Evolutionary conservation across 2,888 invertebrate species (phyloP), one percentile per base, ranked within the genome.

Genomic region (Dasysyrphus tricinctus): DNA sequence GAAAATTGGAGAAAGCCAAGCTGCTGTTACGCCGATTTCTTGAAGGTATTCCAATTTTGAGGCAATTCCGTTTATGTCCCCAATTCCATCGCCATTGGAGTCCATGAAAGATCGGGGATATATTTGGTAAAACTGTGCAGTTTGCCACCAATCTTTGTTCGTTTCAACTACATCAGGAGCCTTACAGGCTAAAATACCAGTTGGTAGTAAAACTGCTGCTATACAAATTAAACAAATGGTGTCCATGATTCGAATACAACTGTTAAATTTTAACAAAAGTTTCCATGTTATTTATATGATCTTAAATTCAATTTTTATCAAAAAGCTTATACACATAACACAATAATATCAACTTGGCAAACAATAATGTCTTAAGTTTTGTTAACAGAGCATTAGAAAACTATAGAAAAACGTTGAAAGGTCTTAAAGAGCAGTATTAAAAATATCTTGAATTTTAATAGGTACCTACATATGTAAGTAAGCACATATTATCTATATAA

Each of bases 71-170:
- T 94, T 94, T 12, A 94, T 88, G 89, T 94, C 94, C 19, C 94
- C 94, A 54, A 95, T 93, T 3, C 97, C 97, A 92, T 96, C 96
- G 1, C 95, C 95, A 90, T 96, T 92, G 24, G 95, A 94, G 91
- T 97, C 97, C 91, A 94, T 94, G 92, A 96, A 97, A 0, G 96
- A 96, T 88, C 95, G 94, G 0, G 96, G 95, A 90, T 96, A 96
- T 42, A 96, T 95, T 91, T 97, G 96, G 91, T 97, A 97, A 89
- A 96, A 94, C 29, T 90, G 89, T 2, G 88, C 90, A 8, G 89
- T 89, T 81, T 90, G 78, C 89, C 90, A 90, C 90, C 90, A 90
- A 72, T 90, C 90, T 16, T 88, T 88, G 57, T 16, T 37, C 0
- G 34, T 5, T 6, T 59, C 67, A 24, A 24, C 73, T 49, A 39